Conservation (phyloP, 2,888 invertebrate species). For the Pseudoips prasinana region DNA sequence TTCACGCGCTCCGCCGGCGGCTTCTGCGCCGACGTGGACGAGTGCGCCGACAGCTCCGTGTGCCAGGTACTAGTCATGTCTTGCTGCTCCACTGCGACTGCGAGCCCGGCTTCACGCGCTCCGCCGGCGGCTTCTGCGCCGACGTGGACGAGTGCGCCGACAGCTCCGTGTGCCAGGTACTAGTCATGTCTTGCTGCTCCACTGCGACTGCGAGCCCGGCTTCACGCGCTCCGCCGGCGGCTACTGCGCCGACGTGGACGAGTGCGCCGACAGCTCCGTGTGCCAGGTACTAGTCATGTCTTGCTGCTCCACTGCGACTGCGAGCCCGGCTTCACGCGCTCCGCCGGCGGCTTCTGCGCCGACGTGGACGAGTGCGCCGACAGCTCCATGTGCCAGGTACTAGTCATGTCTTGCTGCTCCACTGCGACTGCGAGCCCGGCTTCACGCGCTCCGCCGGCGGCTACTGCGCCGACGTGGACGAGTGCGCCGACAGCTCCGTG, state of each 20-base stretch:
- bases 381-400: slow-evolving; percentile 88
- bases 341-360: slow-evolving; percentile 85
- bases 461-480: slow-evolving; percentile 71
- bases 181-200: slow-evolving; percentile 85
- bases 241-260: slow-evolving; percentile 71
- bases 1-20: slow-evolving; percentile 82
- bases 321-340: slow-evolving; percentile 88
- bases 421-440: slow-evolving; percentile 90
- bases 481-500: slow-evolving; percentile 58
- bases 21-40: slow-evolving; percentile 71
- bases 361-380: slow-evolving; percentile 60
- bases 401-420: slow-evolving; percentile 79
- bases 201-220: slow-evolving; percentile 88
- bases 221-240: slow-evolving; percentile 82
- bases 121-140: slow-evolving; percentile 85
- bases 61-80: not conserved
- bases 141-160: slow-evolving; percentile 84
- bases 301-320: slow-evolving; percentile 83
- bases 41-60: slow-evolving; percentile 52
- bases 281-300: slow-evolving; percentile 48
- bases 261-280: slow-evolving; percentile 58
- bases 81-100: slow-evolving; percentile 87
- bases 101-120: slow-evolving; percentile 89
- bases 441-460: slow-evolving; percentile 82
- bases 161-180: slow-evolving; percentile 88